phyloP scores from a whole-genome alignment of 2,113 vertebrate species.

The Pachypanchax playfairii region DNA sequence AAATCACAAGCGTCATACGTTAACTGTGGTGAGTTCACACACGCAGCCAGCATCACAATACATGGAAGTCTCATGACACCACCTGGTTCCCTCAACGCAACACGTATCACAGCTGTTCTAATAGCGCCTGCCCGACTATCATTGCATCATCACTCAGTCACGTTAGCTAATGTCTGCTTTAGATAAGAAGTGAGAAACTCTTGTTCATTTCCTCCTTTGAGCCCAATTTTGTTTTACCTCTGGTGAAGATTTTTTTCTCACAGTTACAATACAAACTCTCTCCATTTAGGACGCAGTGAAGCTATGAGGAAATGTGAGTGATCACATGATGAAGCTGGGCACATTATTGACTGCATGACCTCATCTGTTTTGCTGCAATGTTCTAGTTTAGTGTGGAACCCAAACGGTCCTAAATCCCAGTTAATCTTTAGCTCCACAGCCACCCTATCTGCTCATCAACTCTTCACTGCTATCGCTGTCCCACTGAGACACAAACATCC shows the following conservation, averaged over 20 bases:
- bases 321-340: not conserved
- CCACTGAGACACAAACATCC: conserved; percentile 79
- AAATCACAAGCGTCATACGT: conserved; percentile 33
- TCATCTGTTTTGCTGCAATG: conserved; percentile 53
- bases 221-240: not conserved
- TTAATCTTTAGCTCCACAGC: conserved; percentile 70
- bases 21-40: conserved; percentile 45
- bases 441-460: conserved; percentile 75
- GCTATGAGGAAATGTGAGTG: not conserved
- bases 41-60: conserved; percentile 55
- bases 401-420: conserved; percentile 68
- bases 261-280: not conserved
- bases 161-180: conserved; percentile 9
- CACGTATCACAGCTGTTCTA: not conserved
- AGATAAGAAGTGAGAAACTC: conserved; percentile 14
- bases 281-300: not conserved
- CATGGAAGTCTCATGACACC: conserved; percentile 60
- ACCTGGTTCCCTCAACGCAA: conserved; percentile 34
- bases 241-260: not conserved
- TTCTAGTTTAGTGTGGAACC: conserved; percentile 60
- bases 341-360: conserved; percentile 32
- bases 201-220: conserved; percentile 4
- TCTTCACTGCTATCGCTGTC: conserved; percentile 58
- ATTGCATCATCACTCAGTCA: conserved; percentile 10
- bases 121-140: conserved; percentile 5